phyloP scores from a whole-genome alignment of 2,113 vertebrate genomes.

The Arothron firmamentum region DNA sequence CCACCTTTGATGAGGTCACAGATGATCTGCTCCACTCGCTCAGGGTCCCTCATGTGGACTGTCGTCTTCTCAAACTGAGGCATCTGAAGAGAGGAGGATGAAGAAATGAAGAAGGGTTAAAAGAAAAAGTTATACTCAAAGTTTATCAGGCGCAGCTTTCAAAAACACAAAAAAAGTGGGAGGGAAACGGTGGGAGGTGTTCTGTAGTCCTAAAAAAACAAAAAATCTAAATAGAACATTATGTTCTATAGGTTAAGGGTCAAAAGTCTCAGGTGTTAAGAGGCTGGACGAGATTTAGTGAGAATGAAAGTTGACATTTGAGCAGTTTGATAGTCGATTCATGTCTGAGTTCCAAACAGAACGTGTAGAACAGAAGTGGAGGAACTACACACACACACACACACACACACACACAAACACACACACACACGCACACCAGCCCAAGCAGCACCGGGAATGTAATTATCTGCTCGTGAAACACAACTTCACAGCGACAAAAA shows the following conservation, averaged over 20 bases:
- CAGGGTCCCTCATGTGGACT: constrained; percentile 90
- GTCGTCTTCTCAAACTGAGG: constrained; percentile 94
- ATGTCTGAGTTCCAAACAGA: too few species aligned
- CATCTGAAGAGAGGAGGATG: constrained; percentile 77
- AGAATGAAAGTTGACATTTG: too few species aligned
- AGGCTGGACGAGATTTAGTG: neutral
- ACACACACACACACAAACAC: neutral
- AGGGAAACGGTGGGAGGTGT: too few species aligned
- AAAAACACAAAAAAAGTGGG: neutral
- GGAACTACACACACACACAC: constrained; percentile 12
- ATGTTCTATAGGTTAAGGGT: neutral
- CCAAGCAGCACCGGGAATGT: too few species aligned
- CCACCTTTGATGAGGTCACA: constrained; percentile 95
- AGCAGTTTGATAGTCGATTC: too few species aligned
- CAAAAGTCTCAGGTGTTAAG: neutral
- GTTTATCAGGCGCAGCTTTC: too few species aligned
- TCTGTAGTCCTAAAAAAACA: too few species aligned
- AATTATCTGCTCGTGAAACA: neutral
- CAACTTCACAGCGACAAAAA: neutral
- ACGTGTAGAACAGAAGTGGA: too few species aligned
- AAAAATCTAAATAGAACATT: neutral
- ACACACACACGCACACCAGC: neutral
- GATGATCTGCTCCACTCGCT: constrained; percentile 92
- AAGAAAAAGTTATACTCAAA: neutral
- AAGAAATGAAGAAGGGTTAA: neutral